Percentiles rank a stretch among this genome's conserved stretches.
These are phyloP conservation scores for Hipparchia sbordonii DNA, from an alignment of 2,888 invertebrate species.

Conservation along the genomic window DNA sequence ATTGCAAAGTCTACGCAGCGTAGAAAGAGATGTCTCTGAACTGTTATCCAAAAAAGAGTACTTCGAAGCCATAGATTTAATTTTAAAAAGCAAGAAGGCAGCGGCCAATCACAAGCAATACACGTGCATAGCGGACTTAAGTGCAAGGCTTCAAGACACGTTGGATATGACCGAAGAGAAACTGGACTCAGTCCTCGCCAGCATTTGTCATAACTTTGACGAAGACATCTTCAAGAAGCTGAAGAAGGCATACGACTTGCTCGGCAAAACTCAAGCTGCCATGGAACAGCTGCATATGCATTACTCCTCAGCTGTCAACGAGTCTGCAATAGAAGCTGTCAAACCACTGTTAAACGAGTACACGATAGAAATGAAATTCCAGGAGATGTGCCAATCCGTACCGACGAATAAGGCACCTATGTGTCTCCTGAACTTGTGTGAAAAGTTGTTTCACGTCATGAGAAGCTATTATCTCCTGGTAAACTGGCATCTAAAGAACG, in stretches of 20 bases:
- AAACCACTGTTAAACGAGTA: slow-evolving; percentile 73
- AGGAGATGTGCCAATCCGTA: slow-evolving; percentile 88
- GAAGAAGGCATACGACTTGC: slow-evolving; percentile 92
- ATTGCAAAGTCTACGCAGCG: slow-evolving; percentile 85
- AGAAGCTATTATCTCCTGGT: slow-evolving; percentile 90
- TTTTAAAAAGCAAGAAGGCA: slow-evolving; percentile 93
- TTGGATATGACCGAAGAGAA: slow-evolving; percentile 95
- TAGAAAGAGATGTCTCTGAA: slow-evolving; percentile 92
- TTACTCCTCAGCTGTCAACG: slow-evolving; percentile 95
- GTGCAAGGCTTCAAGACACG: slow-evolving; percentile 94
- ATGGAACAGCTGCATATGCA: slow-evolving; percentile 98
- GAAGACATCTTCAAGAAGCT: slow-evolving; percentile 90
- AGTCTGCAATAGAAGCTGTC: slow-evolving; percentile 86
- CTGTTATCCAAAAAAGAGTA: slow-evolving; percentile 93
- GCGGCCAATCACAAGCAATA: slow-evolving; percentile 94
- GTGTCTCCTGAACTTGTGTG: slow-evolving; percentile 93
- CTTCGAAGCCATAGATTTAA: slow-evolving; percentile 93
- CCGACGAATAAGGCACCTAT: slow-evolving; percentile 70
- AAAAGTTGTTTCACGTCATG: slow-evolving; percentile 92
- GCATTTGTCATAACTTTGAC: slow-evolving; percentile 89
- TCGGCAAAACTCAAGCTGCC: slow-evolving; percentile 95
- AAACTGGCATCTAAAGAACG: slow-evolving; percentile 87
- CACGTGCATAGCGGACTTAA: slow-evolving; percentile 94
- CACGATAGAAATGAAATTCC: slow-evolving; percentile 83
- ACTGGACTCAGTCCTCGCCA: slow-evolving; percentile 92